These are phyloP conservation scores for Acrocyrtus sp. DNA, from an alignment of 2,888 invertebrate genomes.

Conservation along the genomic window DNA sequence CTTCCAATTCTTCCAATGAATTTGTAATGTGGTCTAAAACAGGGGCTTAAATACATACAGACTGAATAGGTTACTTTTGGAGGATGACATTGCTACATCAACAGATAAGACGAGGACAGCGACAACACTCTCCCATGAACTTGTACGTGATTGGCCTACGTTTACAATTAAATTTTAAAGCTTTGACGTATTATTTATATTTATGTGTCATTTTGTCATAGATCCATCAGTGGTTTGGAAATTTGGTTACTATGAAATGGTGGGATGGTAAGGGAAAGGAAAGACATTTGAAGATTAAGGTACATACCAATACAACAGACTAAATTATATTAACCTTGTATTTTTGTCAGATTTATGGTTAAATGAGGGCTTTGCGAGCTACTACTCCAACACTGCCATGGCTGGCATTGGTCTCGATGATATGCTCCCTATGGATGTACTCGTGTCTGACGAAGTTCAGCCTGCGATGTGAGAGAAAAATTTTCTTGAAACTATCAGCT, in stretches of 20 bases:
- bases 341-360: slow-evolving; percentile 52
- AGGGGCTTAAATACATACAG: slow-evolving; percentile 58
- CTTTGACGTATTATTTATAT: too few relatives aligned
- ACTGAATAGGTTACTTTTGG: slow-evolving; percentile 33
- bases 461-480: slow-evolving; percentile 36
- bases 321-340: too few relatives aligned
- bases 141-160: slow-evolving; percentile 52
- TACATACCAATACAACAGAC: too few relatives aligned
- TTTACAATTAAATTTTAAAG: slow-evolving; percentile 51
- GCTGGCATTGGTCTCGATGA: slow-evolving; percentile 32
- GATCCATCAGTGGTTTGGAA: slow-evolving; percentile 52
- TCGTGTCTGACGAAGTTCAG: slow-evolving; percentile 50
- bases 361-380: slow-evolving; percentile 60
- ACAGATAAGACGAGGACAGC: slow-evolving; percentile 48
- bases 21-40: neutral
- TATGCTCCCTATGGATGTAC: slow-evolving; percentile 41
- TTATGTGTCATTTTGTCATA: neutral
- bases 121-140: slow-evolving; percentile 54
- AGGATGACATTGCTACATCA: slow-evolving; percentile 38
- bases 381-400: slow-evolving; percentile 48
- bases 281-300: slow-evolving; percentile 1
- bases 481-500: neutral
- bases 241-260: slow-evolving; percentile 56
- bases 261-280: slow-evolving; percentile 53
- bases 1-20: too few relatives aligned